Conservation (phyloP, 2,797 vertebrate genomes). For the Borostomias antarcticus region DNA sequence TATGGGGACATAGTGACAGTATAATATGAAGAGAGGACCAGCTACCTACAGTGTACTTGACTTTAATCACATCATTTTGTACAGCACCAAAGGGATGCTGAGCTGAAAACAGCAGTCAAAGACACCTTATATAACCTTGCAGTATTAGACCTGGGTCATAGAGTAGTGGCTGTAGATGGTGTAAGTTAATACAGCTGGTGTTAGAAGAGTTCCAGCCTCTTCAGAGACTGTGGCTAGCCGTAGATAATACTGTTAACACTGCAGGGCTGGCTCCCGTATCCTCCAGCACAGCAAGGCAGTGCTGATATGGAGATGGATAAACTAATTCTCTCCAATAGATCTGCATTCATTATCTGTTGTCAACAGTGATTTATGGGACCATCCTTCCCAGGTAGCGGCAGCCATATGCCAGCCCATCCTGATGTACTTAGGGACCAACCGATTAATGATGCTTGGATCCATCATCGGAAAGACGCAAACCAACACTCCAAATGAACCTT, state of each 20-base stretch:
- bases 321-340: slow-evolving; percentile 53
- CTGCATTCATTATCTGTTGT: slow-evolving; percentile 65
- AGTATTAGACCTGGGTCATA: too few relatives aligned
- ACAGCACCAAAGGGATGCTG: too few relatives aligned
- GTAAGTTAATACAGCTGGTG: too few relatives aligned
- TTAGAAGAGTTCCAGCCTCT: neutral
- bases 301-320: slow-evolving; percentile 35
- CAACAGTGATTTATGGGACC: slow-evolving; percentile 67
- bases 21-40: too few relatives aligned
- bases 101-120: too few relatives aligned
- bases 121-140: too few relatives aligned
- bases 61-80: too few relatives aligned
- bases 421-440: slow-evolving; percentile 25
- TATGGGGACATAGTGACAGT: too few relatives aligned
- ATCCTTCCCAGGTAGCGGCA: slow-evolving; percentile 39
- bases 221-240: too few relatives aligned
- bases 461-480: slow-evolving; percentile 58
- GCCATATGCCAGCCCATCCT: slow-evolving; percentile 60
- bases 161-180: too few relatives aligned
- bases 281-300: slow-evolving; percentile 26
- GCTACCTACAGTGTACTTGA: too few relatives aligned
- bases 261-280: neutral
- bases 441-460: slow-evolving; percentile 57
- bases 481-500: slow-evolving; percentile 53
- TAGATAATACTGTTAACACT: neutral